Evolutionary conservation across 2,888 invertebrate genomes (phyloP).

Genomic region (Patella ulyssiponensis): DNA sequence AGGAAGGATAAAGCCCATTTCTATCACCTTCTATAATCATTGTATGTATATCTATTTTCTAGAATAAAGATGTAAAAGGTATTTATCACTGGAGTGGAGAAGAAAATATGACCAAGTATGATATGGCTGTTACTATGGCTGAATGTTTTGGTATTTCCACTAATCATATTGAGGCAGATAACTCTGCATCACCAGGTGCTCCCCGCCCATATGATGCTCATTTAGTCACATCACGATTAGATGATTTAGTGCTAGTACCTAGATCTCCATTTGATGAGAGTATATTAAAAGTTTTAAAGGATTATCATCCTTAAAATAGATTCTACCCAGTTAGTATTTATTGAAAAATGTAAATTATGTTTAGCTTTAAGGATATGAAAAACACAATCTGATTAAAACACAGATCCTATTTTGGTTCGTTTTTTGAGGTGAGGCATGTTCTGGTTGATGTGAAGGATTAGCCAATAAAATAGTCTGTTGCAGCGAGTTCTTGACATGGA

Average conservation of each 20-base stretch:
- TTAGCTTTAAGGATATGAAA: too few relatives aligned
- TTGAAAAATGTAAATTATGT: too few relatives aligned
- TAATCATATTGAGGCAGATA: conserved; percentile 69
- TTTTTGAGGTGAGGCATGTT: too few relatives aligned
- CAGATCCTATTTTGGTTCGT: too few relatives aligned
- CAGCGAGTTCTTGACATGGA: too few relatives aligned
- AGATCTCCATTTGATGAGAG: conserved; percentile 71
- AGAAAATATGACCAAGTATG: conserved; percentile 75
- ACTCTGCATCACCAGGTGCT: conserved; percentile 60
- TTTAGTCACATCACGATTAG: conserved; percentile 66
- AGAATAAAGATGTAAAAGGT: conserved; percentile 68
- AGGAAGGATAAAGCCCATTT: too few relatives aligned
- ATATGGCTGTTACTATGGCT: conserved; percentile 74
- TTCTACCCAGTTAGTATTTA: neutral
- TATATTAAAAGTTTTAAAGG: conserved; percentile 56
- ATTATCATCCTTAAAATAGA: conserved; percentile 23
- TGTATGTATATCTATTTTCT: conserved; percentile 26
- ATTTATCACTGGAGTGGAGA: conserved; percentile 75
- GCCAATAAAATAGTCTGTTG: too few relatives aligned
- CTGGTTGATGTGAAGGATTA: too few relatives aligned
- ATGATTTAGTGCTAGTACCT: conserved; percentile 65
- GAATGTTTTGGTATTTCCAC: conserved; percentile 68
- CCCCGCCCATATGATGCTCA: conserved; percentile 73
- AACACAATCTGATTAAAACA: too few relatives aligned
- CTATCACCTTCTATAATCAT: neutral